Percentiles rank a stretch among this genome's conserved stretches.
Evolutionary conservation across 1,140 invertebrate genomes (phyloP).

Genomic region (Penaeus japonicus): DNA sequence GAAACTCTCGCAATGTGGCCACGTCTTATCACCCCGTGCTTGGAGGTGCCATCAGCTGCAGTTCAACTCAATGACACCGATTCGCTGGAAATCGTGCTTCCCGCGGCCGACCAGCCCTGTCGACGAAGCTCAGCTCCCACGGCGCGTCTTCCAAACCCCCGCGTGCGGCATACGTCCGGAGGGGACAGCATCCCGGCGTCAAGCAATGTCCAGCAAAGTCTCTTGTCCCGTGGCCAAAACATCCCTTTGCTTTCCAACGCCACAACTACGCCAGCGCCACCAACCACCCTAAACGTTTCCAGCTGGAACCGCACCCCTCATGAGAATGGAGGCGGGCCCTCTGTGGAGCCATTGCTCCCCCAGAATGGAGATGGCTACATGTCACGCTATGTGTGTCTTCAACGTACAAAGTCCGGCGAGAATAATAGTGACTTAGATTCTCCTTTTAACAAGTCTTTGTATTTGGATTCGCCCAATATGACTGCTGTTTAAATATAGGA

Average conservation of each 20-base stretch:
- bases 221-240: background rate
- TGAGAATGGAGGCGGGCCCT: conserved; percentile 54
- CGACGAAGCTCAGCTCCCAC: conserved; percentile 38
- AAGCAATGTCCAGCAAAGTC: background rate
- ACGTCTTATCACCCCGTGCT: conserved; percentile 49
- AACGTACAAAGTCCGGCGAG: conserved; percentile 45
- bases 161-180: conserved; percentile 17
- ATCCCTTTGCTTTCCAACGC: conserved; percentile 16
- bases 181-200: background rate
- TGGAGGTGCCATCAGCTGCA: conserved; percentile 46
- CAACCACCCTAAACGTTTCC: background rate
- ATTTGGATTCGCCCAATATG: conserved; percentile 16
- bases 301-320: conserved; percentile 43
- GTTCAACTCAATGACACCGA: conserved; percentile 51
- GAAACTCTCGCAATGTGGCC: conserved; percentile 40
- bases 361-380: conserved; percentile 50
- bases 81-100: conserved; percentile 36
- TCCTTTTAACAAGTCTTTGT: background rate
- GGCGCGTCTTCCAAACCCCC: conserved; percentile 16
- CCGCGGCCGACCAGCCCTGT: background rate
- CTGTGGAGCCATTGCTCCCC: conserved; percentile 50
- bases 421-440: conserved; percentile 35
- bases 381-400: conserved; percentile 50
- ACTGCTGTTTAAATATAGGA: conserved; percentile 20
- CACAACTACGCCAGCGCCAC: background rate